A percentile compares a stretch with the other conserved stretches of the same genome.
phyloP scores from a whole-genome alignment of 2,797 vertebrate species.

The Tolypeutes matacus region DNA sequence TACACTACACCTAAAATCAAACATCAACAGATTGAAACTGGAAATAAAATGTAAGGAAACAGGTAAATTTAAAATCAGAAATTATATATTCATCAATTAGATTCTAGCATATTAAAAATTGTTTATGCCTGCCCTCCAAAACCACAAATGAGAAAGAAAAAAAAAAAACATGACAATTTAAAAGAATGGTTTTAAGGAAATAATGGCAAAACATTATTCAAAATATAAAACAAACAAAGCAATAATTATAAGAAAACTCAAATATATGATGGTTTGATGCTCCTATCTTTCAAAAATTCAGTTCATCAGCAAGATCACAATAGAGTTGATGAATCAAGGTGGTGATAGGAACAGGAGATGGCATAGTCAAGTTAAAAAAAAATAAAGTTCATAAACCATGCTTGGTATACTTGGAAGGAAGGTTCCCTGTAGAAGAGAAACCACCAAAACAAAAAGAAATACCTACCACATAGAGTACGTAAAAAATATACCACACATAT shows the following conservation, averaged over 20 bases:
- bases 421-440: not conserved
- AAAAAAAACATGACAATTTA: not conserved
- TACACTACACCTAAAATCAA: conserved; percentile 45
- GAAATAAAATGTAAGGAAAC: conserved; percentile 51
- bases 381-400: not conserved
- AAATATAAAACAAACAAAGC: not conserved
- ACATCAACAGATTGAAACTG: conserved; percentile 23
- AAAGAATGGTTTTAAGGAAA: not conserved
- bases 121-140: not conserved
- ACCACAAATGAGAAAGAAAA: not conserved
- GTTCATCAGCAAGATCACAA: not conserved
- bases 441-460: not conserved
- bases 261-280: not conserved
- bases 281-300: not conserved
- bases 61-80: conserved; percentile 23
- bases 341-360: not conserved
- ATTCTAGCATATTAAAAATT: conserved; percentile 22
- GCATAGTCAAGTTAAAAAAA: not conserved
- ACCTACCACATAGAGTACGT: not conserved
- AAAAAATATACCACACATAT: not conserved
- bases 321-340: not conserved
- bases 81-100: not conserved
- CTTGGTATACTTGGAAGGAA: not conserved
- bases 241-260: conserved; percentile 5
- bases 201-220: not conserved